A percentile compares a stretch with the other conserved stretches of the same genome.
phyloP scores from a whole-genome alignment of 2,113 vertebrate genomes.

The Xyrauchen texanus region DNA sequence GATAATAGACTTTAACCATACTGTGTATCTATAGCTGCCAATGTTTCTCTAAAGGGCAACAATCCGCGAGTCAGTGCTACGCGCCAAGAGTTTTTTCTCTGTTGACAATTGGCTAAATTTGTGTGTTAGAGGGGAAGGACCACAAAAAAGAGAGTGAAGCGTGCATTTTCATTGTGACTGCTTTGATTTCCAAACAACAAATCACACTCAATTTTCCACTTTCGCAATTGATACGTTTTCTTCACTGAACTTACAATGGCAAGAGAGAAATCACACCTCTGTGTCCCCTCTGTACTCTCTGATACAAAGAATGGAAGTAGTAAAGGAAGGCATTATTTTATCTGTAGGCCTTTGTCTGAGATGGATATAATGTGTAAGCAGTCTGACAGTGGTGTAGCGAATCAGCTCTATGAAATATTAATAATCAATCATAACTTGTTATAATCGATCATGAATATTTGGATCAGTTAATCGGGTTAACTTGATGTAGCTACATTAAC shows the following conservation, averaged over 20 bases:
- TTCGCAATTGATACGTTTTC: constrained; percentile 41
- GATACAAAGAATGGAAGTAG: too few species aligned
- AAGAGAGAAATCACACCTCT: constrained; percentile 18
- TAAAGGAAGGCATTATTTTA: too few species aligned
- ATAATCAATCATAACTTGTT: too few species aligned
- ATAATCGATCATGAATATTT: too few species aligned
- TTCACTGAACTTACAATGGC: not conserved
- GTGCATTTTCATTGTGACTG: constrained; percentile 33
- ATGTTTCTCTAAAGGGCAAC: constrained; percentile 34
- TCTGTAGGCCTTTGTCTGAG: too few species aligned
- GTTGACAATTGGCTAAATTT: constrained; percentile 50
- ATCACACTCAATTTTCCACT: constrained; percentile 58
- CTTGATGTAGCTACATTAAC: too few species aligned
- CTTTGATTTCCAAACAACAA: constrained; percentile 56
- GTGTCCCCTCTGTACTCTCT: not conserved
- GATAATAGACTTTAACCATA: constrained; percentile 3
- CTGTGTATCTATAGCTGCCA: constrained; percentile 17
- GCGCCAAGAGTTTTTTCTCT: constrained; percentile 34
- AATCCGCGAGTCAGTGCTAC: constrained; percentile 45
- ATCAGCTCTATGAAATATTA: too few species aligned
- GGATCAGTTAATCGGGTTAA: too few species aligned
- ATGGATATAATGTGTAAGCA: too few species aligned
- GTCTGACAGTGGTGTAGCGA: too few species aligned
- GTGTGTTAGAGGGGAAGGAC: constrained; percentile 18
- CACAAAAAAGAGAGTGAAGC: constrained; percentile 24